Base-by-base conservation (phyloP, 2,888 invertebrate species). In the Philaethria dido region DNA sequence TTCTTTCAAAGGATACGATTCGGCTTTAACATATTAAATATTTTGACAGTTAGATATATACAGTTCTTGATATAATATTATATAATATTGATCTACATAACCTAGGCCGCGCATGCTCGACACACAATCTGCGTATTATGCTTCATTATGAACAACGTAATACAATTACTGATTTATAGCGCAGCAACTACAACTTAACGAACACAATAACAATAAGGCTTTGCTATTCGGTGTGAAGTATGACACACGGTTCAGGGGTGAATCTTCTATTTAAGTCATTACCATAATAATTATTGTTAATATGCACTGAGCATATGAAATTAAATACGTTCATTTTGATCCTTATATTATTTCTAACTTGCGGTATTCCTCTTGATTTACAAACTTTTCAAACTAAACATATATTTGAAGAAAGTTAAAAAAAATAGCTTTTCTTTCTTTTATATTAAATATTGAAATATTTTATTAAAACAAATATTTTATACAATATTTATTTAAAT, bases 81-180 rank as follows among this genome's bases (percentile, higher is more conserved):
- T 57, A 22, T 25, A 33, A 20, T 57, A 64, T 64, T 48, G 48
- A 57, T 64, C 39, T 57, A 57, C 16, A 9, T 2, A 25, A 22
- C 39, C 5, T 42, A n/a, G 25, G 47, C 5, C 64, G 57, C 57
- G 57, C 57, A 65, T 65, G 50, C 50, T 47, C 61, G 22, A 33
- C 54, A 29, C 54, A 39, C 39, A 61, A 54, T 70, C 67, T 59
- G 70, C 45, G 68, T 72, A 74, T 73, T 75, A 74, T 70, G 73
- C 74, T 75, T 75, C 81, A 85, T 80, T 80, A 80, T 80, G 80
- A 78, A 81, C 81, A 77, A 76, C 72, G 74, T 82, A 84, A 86
- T 84, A 86, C 83, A 85, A 86, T 88, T 85, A 87, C 82, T 84
- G 84, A 88, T 89, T 86, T 87, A 87, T 85, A 80, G 79, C 77